phyloP scores from a whole-genome alignment of 2,888 invertebrate genomes.

The Philereme transversata region DNA sequence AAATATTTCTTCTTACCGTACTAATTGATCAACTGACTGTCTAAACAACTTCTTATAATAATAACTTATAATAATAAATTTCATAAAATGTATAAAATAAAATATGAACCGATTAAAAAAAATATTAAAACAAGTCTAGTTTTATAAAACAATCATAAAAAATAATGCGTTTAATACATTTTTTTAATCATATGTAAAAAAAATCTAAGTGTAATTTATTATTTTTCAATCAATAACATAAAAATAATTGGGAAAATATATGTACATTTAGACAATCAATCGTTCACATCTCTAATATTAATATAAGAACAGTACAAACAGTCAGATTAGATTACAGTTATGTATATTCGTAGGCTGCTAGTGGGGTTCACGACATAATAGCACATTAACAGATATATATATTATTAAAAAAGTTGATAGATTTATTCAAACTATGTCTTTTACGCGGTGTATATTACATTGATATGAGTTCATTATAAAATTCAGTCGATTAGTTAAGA shows the following conservation, averaged over 20 bases:
- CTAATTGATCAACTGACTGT: constrained; percentile 54
- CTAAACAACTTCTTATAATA: no score
- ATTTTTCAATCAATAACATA: not conserved
- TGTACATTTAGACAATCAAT: constrained; percentile 37
- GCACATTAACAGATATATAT: constrained; percentile 40
- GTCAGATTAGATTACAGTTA: constrained; percentile 35
- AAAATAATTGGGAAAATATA: not conserved
- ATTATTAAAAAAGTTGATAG: constrained; percentile 54
- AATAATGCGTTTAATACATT: no score
- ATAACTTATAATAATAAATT: no score
- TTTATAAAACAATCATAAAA: not conserved
- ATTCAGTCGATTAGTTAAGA: constrained; percentile 56
- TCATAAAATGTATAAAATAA: not conserved
- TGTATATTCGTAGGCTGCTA: constrained; percentile 49
- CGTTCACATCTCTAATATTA: constrained; percentile 30
- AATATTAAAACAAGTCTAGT: constrained; percentile 1
- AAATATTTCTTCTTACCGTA: constrained; percentile 61
- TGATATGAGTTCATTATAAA: constrained; percentile 68
- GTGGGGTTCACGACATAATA: constrained; percentile 50
- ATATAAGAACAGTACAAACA: constrained; percentile 37
- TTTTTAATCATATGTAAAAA: no score
- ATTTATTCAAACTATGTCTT: constrained; percentile 56
- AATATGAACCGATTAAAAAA: constrained; percentile 2
- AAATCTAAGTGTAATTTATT: not conserved
- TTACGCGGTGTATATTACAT: constrained; percentile 40